Percentiles rank a stretch among this genome's conserved stretches.
Conservation (phyloP, 2,797 vertebrate species). For the Helicolenus hilgendorfi region DNA sequence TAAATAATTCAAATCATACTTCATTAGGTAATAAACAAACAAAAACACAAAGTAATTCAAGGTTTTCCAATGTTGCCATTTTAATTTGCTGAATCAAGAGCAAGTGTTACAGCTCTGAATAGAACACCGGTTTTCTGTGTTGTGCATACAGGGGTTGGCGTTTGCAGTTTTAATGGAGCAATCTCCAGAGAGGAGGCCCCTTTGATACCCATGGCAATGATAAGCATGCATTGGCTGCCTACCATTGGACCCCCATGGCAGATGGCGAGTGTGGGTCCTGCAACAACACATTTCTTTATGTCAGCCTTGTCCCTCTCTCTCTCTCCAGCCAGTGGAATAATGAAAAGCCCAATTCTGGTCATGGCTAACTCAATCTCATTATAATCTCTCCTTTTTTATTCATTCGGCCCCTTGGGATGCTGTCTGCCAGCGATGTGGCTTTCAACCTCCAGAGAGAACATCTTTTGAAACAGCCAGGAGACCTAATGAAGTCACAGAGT, state of each 20-base stretch:
- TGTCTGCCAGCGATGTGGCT: slow-evolving; percentile 93
- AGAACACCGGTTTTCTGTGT: slow-evolving; percentile 43
- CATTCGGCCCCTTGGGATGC: slow-evolving; percentile 92
- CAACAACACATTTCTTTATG: slow-evolving; percentile 92
- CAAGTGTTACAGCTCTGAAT: slow-evolving; percentile 55
- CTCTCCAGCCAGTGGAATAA: slow-evolving; percentile 89
- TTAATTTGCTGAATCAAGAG: slow-evolving; percentile 41
- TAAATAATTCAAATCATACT: slow-evolving; percentile 21
- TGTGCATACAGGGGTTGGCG: slow-evolving; percentile 65
- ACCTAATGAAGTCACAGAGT: slow-evolving; percentile 94
- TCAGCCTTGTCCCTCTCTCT: slow-evolving; percentile 70
- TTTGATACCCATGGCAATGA: slow-evolving; percentile 91
- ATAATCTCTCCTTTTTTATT: slow-evolving; percentile 94
- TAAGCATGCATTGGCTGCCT: slow-evolving; percentile 86
- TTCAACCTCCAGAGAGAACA: slow-evolving; percentile 92
- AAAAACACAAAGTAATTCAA: neutral
- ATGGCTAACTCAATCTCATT: slow-evolving; percentile 98
- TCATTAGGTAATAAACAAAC: neutral
- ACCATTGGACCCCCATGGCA: slow-evolving; percentile 88
- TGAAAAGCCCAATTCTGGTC: slow-evolving; percentile 92
- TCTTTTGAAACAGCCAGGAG: slow-evolving; percentile 92
- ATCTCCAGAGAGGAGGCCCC: slow-evolving; percentile 87
- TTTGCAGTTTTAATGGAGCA: slow-evolving; percentile 89
- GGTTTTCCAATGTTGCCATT: neutral
- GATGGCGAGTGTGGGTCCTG: slow-evolving; percentile 91